These are phyloP conservation scores for Melierax canorus DNA, from an alignment of 2,113 vertebrate genomes.

Conservation along the genomic window DNA sequence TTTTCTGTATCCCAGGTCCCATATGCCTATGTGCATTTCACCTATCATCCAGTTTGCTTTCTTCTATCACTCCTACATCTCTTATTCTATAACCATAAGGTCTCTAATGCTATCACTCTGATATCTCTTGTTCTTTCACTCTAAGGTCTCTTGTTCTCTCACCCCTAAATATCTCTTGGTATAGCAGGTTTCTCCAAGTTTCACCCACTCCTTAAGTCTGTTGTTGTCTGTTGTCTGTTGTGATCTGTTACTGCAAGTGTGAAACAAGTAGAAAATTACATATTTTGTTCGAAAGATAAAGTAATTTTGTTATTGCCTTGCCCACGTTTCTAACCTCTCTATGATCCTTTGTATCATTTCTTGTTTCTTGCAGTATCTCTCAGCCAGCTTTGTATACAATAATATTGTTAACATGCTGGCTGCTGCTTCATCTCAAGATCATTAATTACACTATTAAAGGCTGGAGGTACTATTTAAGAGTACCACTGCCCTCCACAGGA, in stretches of 20 bases:
- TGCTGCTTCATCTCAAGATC: conserved; percentile 20
- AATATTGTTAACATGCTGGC: not conserved
- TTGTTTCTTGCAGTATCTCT: not conserved
- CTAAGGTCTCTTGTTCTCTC: not conserved
- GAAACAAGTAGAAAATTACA: not conserved
- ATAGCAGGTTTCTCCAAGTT: conserved; percentile 9
- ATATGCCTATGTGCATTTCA: not conserved
- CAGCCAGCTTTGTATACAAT: not conserved
- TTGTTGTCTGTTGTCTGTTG: not conserved
- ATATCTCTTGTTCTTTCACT: conserved; percentile 19
- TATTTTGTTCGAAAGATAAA: not conserved
- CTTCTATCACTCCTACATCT: not conserved
- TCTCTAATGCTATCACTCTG: not conserved
- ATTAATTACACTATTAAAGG: not conserved
- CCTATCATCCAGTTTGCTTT: not conserved
- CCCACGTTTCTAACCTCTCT: not conserved
- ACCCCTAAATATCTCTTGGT: not conserved
- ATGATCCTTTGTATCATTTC: not conserved
- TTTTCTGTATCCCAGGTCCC: not conserved
- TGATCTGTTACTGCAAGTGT: not conserved
- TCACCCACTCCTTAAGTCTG: conserved; percentile 16
- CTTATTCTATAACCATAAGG: not conserved
- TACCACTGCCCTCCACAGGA: conserved; percentile 54
- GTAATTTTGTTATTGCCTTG: not conserved
- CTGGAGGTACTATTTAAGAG: not conserved